phyloP scores from a whole-genome alignment of 2,797 vertebrate species.

The Pipistrellus nathusii region DNA sequence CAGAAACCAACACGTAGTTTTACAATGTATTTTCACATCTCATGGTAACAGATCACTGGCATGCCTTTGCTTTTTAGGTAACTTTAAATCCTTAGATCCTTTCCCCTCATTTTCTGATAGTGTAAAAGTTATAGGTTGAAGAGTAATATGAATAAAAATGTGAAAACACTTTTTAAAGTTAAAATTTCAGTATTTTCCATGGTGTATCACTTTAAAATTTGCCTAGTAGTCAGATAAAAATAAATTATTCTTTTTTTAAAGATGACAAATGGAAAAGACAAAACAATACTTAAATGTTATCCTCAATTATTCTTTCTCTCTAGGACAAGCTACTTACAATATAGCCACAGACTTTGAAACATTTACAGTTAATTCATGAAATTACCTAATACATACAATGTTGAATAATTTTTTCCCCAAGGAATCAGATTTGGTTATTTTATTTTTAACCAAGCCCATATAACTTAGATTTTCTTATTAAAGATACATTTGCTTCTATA shows the following conservation, averaged over 20 bases:
- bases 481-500: conserved; percentile 34
- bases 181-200: conserved; percentile 64
- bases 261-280: conserved; percentile 47
- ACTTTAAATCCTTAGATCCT: conserved; percentile 40
- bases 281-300: conserved; percentile 60
- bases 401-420: conserved; percentile 7
- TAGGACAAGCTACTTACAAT: conserved; percentile 44
- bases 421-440: neutral
- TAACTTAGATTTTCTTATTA: neutral
- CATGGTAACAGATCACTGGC: conserved; percentile 12
- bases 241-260: conserved; percentile 39
- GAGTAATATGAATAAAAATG: conserved; percentile 66
- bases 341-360: conserved; percentile 37
- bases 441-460: neutral
- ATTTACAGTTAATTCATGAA: conserved; percentile 48
- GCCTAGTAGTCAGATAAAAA: conserved; percentile 62
- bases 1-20: neutral
- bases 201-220: conserved; percentile 62
- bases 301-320: conserved; percentile 34
- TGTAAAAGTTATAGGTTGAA: conserved; percentile 67
- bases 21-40: neutral
- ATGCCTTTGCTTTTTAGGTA: conserved; percentile 55
- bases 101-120: neutral
- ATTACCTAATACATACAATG: neutral
- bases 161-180: conserved; percentile 77